Conservation (phyloP, 92 coral and sea anemone genomes). For the Anthopleura xanthogrammica region DNA sequence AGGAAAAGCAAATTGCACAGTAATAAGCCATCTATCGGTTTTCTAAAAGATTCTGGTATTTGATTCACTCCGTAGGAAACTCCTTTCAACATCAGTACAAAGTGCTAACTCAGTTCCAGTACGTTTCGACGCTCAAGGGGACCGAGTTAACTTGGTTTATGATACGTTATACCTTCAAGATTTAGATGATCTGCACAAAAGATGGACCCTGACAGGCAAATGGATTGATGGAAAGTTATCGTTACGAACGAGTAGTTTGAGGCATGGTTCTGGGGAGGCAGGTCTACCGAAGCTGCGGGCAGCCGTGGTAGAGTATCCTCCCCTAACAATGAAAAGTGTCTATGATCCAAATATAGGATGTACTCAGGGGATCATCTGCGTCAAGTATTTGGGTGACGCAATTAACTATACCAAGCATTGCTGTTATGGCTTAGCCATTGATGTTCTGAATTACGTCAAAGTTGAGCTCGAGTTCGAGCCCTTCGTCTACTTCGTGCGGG, state of each 20-base stretch:
- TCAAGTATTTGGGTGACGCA: slow-evolving; percentile 35
- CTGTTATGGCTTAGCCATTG: slow-evolving; percentile 84
- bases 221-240: slow-evolving; percentile 55
- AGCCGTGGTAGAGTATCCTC: slow-evolving; percentile 87
- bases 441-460: slow-evolving; percentile 68
- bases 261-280: slow-evolving; percentile 18
- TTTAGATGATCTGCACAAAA: slow-evolving; percentile 27
- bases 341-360: slow-evolving; percentile 55
- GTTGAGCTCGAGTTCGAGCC: slow-evolving; percentile 76
- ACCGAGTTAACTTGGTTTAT: slow-evolving; percentile 36
- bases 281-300: slow-evolving; percentile 65
- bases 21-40: too few relatives aligned
- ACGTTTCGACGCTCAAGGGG: slow-evolving; percentile 14
- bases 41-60: too few relatives aligned
- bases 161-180: slow-evolving; percentile 69
- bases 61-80: background rate
- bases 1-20: too few relatives aligned
- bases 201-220: slow-evolving; percentile 57
- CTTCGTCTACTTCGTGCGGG: slow-evolving; percentile 76
- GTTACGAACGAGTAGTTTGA: slow-evolving; percentile 16
- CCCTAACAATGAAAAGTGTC: slow-evolving; percentile 76
- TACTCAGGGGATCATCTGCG: slow-evolving; percentile 61
- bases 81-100: slow-evolving; percentile 11
- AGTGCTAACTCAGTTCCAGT: background rate
- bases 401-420: slow-evolving; percentile 53